Percentiles rank a stretch among this genome's conserved stretches.
phyloP scores from a whole-genome alignment of 2,888 invertebrate species.

The Epinotia bilunana region DNA sequence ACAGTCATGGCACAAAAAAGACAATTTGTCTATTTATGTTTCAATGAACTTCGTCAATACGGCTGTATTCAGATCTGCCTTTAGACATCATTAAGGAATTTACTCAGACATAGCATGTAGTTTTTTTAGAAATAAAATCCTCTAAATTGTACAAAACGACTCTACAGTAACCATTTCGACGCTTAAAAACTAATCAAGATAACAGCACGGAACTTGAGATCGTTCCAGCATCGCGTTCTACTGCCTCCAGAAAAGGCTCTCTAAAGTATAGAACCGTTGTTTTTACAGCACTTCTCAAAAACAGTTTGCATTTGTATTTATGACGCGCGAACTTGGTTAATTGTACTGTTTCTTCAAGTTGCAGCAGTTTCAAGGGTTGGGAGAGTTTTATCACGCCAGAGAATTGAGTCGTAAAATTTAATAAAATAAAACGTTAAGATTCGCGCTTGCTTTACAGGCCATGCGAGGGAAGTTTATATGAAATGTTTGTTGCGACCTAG shows the following conservation, averaged over 20 bases:
- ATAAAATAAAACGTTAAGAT: slow-evolving; percentile 37
- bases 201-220: slow-evolving; percentile 3
- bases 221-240: slow-evolving; percentile 13
- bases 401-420: slow-evolving; percentile 36
- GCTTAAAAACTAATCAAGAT: slow-evolving; percentile 26
- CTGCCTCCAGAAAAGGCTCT: slow-evolving; percentile 11
- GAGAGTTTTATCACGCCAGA: slow-evolving; percentile 30
- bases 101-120: background rate
- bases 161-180: background rate
- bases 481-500: slow-evolving; percentile 17
- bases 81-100: background rate
- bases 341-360: slow-evolving; percentile 46
- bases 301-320: slow-evolving; percentile 50
- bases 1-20: too few relatives aligned
- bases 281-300: slow-evolving; percentile 49
- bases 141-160: slow-evolving; percentile 8
- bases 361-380: slow-evolving; percentile 33
- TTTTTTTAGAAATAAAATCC: slow-evolving; percentile 2
- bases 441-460: slow-evolving; percentile 31
- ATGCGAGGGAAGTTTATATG: slow-evolving; percentile 24
- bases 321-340: slow-evolving; percentile 48
- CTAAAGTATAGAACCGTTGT: slow-evolving; percentile 44
- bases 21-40: background rate
- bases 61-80: too few relatives aligned
- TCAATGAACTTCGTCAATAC: background rate